Conservation (phyloP, 2,888 invertebrate genomes). For the Cancer borealis region DNA sequence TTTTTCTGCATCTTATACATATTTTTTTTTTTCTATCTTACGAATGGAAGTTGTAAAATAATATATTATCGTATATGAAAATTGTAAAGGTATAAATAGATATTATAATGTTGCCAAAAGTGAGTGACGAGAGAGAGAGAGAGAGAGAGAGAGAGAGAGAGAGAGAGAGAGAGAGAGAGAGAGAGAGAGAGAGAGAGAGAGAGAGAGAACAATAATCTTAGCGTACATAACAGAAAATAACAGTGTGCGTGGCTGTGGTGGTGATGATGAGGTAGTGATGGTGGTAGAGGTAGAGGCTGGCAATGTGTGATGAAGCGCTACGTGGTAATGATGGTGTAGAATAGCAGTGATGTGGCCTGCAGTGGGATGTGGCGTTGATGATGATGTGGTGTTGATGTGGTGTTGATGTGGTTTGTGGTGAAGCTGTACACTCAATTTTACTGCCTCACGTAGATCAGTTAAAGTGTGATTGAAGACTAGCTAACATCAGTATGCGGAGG, state of each 20-base stretch:
- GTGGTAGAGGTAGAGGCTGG: too few relatives aligned
- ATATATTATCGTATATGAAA: neutral
- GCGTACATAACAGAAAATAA: too few relatives aligned
- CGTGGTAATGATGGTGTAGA: too few relatives aligned
- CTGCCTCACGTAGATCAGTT: neutral
- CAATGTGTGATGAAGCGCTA: neutral
- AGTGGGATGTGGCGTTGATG: too few relatives aligned
- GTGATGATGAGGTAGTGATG: neutral
- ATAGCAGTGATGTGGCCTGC: too few relatives aligned
- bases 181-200: conserved; percentile 20
- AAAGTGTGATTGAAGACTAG: neutral
- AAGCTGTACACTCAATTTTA: neutral
- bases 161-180: conserved; percentile 20
- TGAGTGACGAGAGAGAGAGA: neutral
- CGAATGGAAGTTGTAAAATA: too few relatives aligned
- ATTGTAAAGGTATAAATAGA: neutral
- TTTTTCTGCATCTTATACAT: neutral
- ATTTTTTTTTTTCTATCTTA: neutral
- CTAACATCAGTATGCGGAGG: neutral
- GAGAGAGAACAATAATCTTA: neutral
- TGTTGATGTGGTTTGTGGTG: too few relatives aligned
- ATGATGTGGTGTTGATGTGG: too few relatives aligned
- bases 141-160: conserved; percentile 14
- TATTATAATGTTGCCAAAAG: neutral
- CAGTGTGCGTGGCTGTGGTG: too few relatives aligned